Base-by-base conservation (phyloP, 2,888 invertebrate genomes). In the Proisotoma minuta region DNA sequence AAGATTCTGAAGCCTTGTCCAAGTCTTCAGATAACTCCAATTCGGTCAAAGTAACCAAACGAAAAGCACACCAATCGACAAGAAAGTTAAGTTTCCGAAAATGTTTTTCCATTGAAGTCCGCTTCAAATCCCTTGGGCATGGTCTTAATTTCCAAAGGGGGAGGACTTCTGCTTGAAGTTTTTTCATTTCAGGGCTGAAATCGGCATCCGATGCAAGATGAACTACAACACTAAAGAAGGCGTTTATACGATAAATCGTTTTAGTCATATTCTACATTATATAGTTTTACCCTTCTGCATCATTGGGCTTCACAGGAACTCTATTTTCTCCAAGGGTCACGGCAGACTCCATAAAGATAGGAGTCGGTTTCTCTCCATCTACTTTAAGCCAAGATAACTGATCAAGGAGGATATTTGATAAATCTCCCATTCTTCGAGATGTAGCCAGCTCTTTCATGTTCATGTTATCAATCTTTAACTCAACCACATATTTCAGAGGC, bases 391-490 rank as follows among this genome's bases (percentile, higher is more conserved):
- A 73, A 18, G 59, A 58, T 43, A 73, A 60, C 28, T 83, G 81
- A 23, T 82, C 82, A 72, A 88, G 88, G 74, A 92, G 87, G 57
- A 93, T 85, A 73, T 89, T 87, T 68, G 89, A 84, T 3, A 94
- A 79, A 29, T 84, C 83, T 34, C 86, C 85, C 79, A 89, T 87
- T 61, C 87, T 82, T 69, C 83, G 81, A 29, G 80, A 83, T 77
- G 90, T 87, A 76, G 93, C 86, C 75, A 93, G 81, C 76, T 94
- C 91, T 70, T 91, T 90, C 58, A 92, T 89, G 76, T 93, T 91
- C 24, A 92, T 79, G 78, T 93, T 93, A 77, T 91, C 88, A 52
- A 94, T 89, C 79, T 93, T 93, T 75, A 94, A 80, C 76, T 91
- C 88, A 3, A 92, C 86, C 75, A 91, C 86, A 76, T 87, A 85